Evolutionary conservation across 1,140 invertebrate genomes (phyloP).

Genomic region (Megathymus violae): DNA sequence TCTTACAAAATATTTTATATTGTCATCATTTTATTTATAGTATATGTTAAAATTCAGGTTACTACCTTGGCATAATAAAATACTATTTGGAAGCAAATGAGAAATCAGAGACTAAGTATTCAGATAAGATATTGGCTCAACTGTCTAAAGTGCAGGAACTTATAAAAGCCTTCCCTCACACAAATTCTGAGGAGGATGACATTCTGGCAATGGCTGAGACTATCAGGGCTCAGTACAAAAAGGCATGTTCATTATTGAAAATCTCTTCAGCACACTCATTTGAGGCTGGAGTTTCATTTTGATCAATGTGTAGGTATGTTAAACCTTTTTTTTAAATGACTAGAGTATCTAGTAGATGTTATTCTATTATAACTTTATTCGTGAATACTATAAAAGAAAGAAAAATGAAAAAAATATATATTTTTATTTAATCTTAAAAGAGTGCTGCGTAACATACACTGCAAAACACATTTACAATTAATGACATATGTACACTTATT

Average conservation of each 20-base stretch:
- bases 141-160: slow-evolving; percentile 84
- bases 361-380: too few relatives aligned
- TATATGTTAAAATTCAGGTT: slow-evolving; percentile 66
- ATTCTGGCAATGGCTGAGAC: slow-evolving; percentile 85
- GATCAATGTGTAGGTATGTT: slow-evolving; percentile 41
- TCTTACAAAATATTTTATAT: too few relatives aligned
- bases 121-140: slow-evolving; percentile 83
- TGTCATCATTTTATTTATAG: background rate
- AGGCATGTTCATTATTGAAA: slow-evolving; percentile 87
- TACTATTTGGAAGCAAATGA: slow-evolving; percentile 61
- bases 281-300: slow-evolving; percentile 71
- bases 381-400: too few relatives aligned
- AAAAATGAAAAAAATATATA: too few relatives aligned
- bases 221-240: slow-evolving; percentile 87
- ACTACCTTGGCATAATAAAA: slow-evolving; percentile 83
- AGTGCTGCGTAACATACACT: too few relatives aligned
- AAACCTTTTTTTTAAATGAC: background rate
- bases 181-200: slow-evolving; percentile 87
- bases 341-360: too few relatives aligned
- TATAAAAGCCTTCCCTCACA: slow-evolving; percentile 86
- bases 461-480: too few relatives aligned
- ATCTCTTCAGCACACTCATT: slow-evolving; percentile 83
- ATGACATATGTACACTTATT: too few relatives aligned
- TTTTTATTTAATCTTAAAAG: too few relatives aligned
- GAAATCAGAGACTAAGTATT: slow-evolving; percentile 46